These are phyloP conservation scores for Pomatostomus ruficeps DNA, from an alignment of 2,113 vertebrate genomes.

Conservation along the genomic window DNA sequence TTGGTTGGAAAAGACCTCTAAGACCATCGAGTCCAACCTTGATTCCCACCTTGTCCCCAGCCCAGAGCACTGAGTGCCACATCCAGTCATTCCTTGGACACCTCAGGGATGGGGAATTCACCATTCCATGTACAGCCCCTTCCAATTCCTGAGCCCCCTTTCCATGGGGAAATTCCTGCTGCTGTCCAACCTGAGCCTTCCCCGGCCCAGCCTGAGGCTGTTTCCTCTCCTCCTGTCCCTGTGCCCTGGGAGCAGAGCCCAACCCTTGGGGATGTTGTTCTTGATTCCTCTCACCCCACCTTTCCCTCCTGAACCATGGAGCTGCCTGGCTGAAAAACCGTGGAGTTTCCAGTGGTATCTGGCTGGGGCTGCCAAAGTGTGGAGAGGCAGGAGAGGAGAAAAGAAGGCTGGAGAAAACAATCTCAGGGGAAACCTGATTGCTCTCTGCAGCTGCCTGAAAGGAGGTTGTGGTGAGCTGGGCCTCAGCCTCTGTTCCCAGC, in stretches of 20 bases:
- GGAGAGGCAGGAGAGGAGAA: neutral
- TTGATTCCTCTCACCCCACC: neutral
- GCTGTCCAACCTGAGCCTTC: accelerated
- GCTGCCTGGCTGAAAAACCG: neutral
- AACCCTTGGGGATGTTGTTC: neutral
- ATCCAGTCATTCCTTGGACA: neutral
- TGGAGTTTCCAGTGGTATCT: neutral
- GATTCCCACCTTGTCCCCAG: neutral
- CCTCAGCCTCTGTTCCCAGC: neutral
- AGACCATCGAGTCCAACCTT: neutral
- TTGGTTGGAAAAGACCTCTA: neutral
- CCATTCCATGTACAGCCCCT: neutral
- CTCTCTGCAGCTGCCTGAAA: neutral
- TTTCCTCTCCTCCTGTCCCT: neutral
- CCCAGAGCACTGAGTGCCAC: neutral
- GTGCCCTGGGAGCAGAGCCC: neutral
- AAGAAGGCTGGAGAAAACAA: neutral
- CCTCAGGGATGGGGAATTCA: neutral
- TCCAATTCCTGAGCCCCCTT: accelerated
- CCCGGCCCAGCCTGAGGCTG: neutral
- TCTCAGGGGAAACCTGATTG: neutral
- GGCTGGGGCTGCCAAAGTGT: neutral
- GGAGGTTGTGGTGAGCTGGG: neutral
- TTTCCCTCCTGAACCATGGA: neutral
- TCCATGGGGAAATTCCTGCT: neutral